Base-by-base conservation (phyloP, 2,113 vertebrate genomes). In the Heterotis niloticus region DNA sequence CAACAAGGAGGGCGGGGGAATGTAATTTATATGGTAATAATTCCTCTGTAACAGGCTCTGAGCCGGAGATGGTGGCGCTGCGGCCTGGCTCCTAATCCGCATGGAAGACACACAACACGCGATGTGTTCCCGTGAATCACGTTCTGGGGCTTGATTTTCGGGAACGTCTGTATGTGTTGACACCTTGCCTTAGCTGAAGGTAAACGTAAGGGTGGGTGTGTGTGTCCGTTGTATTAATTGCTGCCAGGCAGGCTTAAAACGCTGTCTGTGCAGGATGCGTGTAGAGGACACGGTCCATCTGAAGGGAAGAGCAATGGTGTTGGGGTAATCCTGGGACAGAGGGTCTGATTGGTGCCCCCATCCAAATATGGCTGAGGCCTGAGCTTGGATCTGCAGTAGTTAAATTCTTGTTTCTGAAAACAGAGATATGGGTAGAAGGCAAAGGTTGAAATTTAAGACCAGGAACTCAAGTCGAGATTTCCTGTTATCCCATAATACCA, bases 11-110 rank as follows among this genome's bases (percentile, higher is more conserved):
- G 84, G 90, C 89, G 88, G 88, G 86, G 85, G 81, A 84, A 91
- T 89, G 89, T 91, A 87, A 92, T 93, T 92, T 92, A 92, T 92
- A 92, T 93, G 91, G 89, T 91, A 92, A 92, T 93, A 87, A 81
- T 75, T 79, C 80, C 79, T 74, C 77, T 79, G 16, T 78, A 84
- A 86, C 83, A 76, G 84, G 87, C 83, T 83, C 34, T 75, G 76
- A 85, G 76, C 84, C 82, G 89, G 87, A 85, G 84, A 83, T 86
- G 84, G 64, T 23, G 16, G n/a, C 1, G n/a, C 76, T 83, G 88
- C 89, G 86, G 84, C 84, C 84, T 86, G 85, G 88, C 89, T 81
- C 82, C 84, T 85, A 89, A 90, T 88, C 82, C 74, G 79, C 72
- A 75, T 74, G 80, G 65, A 68, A 56, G 20, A 0, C n/a, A 76